Evolutionary conservation across 1,140 invertebrate genomes (phyloP), one percentile per base, ranked within the genome.

Genomic region (Andrena cerasifolii): DNA sequence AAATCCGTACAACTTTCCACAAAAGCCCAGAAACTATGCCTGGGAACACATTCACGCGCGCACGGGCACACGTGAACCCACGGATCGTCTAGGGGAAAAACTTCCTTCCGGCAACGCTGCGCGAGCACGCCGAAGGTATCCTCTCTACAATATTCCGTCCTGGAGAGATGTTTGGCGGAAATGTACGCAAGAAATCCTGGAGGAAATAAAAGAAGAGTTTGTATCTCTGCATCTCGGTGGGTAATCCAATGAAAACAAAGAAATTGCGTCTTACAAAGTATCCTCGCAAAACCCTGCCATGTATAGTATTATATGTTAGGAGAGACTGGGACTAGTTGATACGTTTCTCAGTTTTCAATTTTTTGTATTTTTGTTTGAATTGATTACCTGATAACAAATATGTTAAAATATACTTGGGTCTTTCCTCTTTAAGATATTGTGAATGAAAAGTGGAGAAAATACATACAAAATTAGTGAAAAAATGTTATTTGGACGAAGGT

Each of bases 1-100:
- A 66, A 74, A 66, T 66, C 61, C 61, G 61, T 66, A 24, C 49
- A 45, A 66, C 18, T 45, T 56, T 43, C 4, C 7, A 53, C 47
- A 24, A 74, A 74, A 56, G 36, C 0, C 4, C 21, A 54, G 49
- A 40, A 56, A 66, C 61, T 66, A 33, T 45, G 72, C 26, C 61
- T 16, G 21, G 18, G 8, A 66, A 66, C 28, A 40, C 36, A 51
- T 56, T 54, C 10, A 24, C 14, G 5, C 31, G 21, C 6, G 43
- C 36, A 2, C 18, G 18, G 10, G 0, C 14, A 16, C 3, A 12
- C 24, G 21, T 12, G 21, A 33, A 31, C 2, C n/a, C n/a, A n/a
- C n/a, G n/a, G n/a, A 40, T 49, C 45, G 1, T 18, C 14, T 2
- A 3, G 3, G 14, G 12, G 28, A 16, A 31, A 31, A 21, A 21